Base-by-base conservation (phyloP, 2,888 invertebrate species). In the Odontothrips loti region DNA sequence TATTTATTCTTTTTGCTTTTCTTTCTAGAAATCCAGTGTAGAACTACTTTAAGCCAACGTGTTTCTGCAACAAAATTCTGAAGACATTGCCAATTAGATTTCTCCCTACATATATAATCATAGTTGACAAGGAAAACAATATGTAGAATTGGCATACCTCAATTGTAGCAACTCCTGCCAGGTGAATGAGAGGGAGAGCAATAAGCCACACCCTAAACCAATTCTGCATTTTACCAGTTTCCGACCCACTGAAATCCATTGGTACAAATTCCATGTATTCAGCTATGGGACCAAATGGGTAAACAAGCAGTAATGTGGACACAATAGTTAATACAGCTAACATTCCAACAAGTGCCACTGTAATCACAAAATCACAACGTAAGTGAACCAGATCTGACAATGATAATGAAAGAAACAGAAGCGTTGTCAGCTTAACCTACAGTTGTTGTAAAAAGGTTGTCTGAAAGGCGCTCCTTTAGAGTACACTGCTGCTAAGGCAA, bases 401-500 rank as follows among this genome's bases (percentile, higher is more conserved):
- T 63, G 12, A 78, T 58, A 51, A 83, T 47, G 27, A 75, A 68
- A 68, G 34, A 43, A 1, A 23, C 6, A 23, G 23, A 23, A 2
- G 29, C 1, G 29, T 17, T 58, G 58, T 43, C 27, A 82, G 27
- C 47, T 43, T 43, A 79, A 88, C 89, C 89, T 86, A 91, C 91
- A 89, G 85, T 93, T 93, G 34, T 90, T 89, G 85, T 92, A 92
- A 85, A 95, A 90, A 0, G 91, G 90, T 86, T 92, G 90, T 68
- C 95, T 88, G 87, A 92, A 94, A 0, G 95, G 95, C 86, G 90
- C 90, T 80, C 95, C 95, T 86, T 94, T 95, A 20, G 94, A 94
- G 86, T 95, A 95, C 9, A 94, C 92, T 82, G 93, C 89, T 4
- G 94, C 95, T 86, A 95, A 88, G 82, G 92, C 91, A 80, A 95